phyloP scores from a whole-genome alignment of 1,140 invertebrate genomes.

The Drosophila ananassae region DNA sequence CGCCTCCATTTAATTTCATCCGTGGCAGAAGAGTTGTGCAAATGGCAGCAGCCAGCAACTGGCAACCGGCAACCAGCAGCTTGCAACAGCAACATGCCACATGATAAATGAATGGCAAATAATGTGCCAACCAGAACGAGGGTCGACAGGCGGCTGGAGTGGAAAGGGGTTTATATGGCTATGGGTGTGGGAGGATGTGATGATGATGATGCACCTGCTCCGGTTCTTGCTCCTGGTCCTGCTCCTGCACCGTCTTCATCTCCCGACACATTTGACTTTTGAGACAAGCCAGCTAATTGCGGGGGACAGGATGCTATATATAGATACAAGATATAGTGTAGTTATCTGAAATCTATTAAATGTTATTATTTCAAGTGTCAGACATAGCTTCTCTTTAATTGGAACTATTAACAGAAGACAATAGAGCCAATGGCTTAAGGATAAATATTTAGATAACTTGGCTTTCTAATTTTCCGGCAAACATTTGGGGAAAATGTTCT shows the following conservation, averaged over 20 bases:
- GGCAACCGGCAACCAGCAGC: constrained; percentile 42
- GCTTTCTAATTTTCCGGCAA: too few relatives aligned
- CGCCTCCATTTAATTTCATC: constrained; percentile 50
- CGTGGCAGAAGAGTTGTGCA: constrained; percentile 52
- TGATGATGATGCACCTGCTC: neutral
- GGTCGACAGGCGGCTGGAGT: constrained; percentile 9
- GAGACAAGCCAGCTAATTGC: constrained; percentile 26
- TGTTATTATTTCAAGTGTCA: too few relatives aligned
- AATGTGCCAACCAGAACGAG: constrained; percentile 11
- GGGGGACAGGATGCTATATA: constrained; percentile 8
- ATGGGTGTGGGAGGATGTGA: constrained; percentile 11
- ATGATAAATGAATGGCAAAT: constrained; percentile 7
- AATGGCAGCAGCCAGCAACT: constrained; percentile 44
- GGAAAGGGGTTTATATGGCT: neutral
- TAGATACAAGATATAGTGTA: neutral
- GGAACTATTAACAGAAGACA: too few relatives aligned
- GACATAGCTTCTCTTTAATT: too few relatives aligned
- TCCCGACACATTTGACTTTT: constrained; percentile 28
- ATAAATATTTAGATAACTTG: too few relatives aligned
- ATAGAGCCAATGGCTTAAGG: too few relatives aligned
- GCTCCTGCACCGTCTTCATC: constrained; percentile 26
- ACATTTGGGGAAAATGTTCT: neutral
- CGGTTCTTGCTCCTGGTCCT: neutral
- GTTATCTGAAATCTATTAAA: too few relatives aligned
- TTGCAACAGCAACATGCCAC: constrained; percentile 55